A percentile compares a stretch with the other conserved stretches of the same genome.
Conservation (phyloP, 2,113 vertebrate species). For the Barbus barbus region DNA sequence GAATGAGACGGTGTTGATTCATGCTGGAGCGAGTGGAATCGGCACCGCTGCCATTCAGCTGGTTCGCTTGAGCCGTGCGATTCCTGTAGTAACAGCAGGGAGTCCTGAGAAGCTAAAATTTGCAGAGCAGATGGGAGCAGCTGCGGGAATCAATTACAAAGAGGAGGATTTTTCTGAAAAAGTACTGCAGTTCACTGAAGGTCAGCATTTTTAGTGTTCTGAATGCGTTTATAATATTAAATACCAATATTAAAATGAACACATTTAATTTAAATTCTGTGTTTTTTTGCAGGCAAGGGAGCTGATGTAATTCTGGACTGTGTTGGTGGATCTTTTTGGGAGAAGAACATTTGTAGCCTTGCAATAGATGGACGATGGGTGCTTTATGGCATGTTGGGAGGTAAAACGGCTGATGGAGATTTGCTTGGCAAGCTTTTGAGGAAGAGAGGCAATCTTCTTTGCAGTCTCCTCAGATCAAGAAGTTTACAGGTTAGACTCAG, state of each 20-base stretch:
- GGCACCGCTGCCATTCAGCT: slow-evolving; percentile 84
- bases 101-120: slow-evolving; percentile 77
- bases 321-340: slow-evolving; percentile 79
- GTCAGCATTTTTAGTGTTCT: slow-evolving; percentile 54
- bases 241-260: not conserved
- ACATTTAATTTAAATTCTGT: not conserved
- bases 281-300: slow-evolving; percentile 77
- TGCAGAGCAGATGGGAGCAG: slow-evolving; percentile 73
- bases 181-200: slow-evolving; percentile 77
- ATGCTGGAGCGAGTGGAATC: slow-evolving; percentile 82
- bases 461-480: slow-evolving; percentile 77
- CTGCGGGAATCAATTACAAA: slow-evolving; percentile 83
- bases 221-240: too few relatives aligned
- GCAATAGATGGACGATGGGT: slow-evolving; percentile 82
- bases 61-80: slow-evolving; percentile 73
- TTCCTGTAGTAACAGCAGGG: slow-evolving; percentile 82
- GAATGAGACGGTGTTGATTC: slow-evolving; percentile 79
- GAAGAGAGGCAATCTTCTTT: slow-evolving; percentile 80
- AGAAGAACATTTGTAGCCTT: slow-evolving; percentile 81
- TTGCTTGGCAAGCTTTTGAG: slow-evolving; percentile 78
- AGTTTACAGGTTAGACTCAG: slow-evolving; percentile 73
- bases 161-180: slow-evolving; percentile 77
- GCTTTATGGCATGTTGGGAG: slow-evolving; percentile 82
- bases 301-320: slow-evolving; percentile 85
- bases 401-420: slow-evolving; percentile 75